A percentile compares a stretch with the other conserved stretches of the same genome.
Evolutionary conservation across 2,797 vertebrate species (phyloP).

Genomic region (Molossus alvarezi): DNA sequence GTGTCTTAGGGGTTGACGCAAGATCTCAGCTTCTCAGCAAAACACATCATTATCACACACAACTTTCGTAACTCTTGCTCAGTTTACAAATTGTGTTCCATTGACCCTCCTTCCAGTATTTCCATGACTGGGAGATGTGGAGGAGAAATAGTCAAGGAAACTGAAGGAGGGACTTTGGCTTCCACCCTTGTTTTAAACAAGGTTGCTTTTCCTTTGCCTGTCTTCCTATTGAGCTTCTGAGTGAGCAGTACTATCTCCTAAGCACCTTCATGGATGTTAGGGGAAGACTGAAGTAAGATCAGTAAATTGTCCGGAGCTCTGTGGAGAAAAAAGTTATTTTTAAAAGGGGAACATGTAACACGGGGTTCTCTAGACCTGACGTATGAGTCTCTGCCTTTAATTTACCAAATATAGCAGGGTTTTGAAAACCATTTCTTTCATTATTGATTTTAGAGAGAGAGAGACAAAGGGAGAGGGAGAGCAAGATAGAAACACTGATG

Average conservation of each 20-base stretch:
- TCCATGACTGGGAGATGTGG: neutral
- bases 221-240: neutral
- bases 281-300: neutral
- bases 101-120: neutral
- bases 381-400: neutral
- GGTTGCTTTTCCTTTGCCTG: neutral
- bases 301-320: neutral
- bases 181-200: neutral
- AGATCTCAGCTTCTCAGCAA: neutral
- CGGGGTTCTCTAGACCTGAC: neutral
- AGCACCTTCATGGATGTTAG: neutral
- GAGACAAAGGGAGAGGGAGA: too few species aligned
- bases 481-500: too few species aligned
- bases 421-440: neutral
- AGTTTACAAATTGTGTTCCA: neutral
- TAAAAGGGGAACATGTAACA: neutral
- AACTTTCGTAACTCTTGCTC: neutral
- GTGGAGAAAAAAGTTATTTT: neutral
- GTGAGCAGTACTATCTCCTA: neutral
- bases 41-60: neutral
- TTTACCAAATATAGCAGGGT: neutral
- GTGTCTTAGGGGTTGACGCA: neutral
- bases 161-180: neutral
- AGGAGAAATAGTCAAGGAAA: neutral
- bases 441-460: too few species aligned